phyloP scores from a whole-genome alignment of 2,113 vertebrate species.

The Tetrao urogallus region DNA sequence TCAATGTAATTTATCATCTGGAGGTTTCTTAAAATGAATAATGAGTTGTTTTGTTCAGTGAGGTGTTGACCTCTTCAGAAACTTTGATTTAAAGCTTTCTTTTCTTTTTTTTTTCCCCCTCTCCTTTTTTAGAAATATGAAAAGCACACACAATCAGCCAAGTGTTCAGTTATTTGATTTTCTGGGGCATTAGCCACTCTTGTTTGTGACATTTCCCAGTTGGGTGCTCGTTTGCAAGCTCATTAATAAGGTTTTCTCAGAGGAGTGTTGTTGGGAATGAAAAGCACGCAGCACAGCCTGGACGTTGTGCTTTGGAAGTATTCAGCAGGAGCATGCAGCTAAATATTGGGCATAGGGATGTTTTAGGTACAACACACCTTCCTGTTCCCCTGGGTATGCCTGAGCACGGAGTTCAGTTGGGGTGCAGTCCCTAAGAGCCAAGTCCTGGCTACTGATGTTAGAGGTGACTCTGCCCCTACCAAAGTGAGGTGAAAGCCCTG shows the following conservation, averaged over 20 bases:
- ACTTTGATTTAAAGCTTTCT: constrained; percentile 75
- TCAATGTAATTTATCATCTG: constrained; percentile 82
- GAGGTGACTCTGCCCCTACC: background rate
- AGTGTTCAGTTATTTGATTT: constrained; percentile 84
- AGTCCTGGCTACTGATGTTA: background rate
- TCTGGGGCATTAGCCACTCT: constrained; percentile 83
- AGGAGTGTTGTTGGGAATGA: constrained; percentile 62
- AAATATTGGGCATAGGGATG: constrained; percentile 11
- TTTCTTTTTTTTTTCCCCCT: background rate
- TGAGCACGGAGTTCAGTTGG: background rate
- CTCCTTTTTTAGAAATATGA: constrained; percentile 71
- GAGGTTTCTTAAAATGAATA: constrained; percentile 78
- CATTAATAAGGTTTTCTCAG: constrained; percentile 80
- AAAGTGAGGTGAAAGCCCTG: background rate
- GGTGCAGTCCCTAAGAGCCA: background rate
- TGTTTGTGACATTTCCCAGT: constrained; percentile 84
- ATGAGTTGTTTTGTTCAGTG: constrained; percentile 81
- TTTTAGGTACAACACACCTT: background rate
- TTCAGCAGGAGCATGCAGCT: background rate
- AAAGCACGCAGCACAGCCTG: background rate
- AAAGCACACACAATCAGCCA: constrained; percentile 75
- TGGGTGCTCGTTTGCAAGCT: constrained; percentile 84
- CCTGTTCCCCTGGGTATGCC: background rate
- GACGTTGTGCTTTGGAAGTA: constrained; percentile 19
- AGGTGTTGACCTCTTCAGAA: constrained; percentile 82